These are phyloP conservation scores for Desmophyllum pertusum DNA, from an alignment of 92 coral and sea anemone species.

Conservation along the genomic window DNA sequence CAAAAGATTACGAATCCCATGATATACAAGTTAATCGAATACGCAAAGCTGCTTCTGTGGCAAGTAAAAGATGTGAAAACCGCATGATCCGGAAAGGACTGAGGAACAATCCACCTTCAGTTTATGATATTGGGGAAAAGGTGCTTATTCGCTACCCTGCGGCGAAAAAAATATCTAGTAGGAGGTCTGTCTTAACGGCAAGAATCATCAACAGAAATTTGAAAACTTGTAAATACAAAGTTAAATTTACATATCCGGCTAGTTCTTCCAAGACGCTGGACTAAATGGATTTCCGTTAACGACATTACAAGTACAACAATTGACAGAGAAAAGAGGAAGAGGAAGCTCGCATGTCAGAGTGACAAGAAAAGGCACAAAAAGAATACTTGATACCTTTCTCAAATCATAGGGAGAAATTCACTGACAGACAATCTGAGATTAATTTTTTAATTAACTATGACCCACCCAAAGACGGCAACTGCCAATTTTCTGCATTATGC, in stretches of 20 bases:
- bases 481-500: constrained; percentile 38
- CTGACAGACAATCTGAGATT: too few species aligned
- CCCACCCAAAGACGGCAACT: constrained; percentile 37
- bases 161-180: constrained; percentile 26
- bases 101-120: constrained; percentile 25
- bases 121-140: constrained; percentile 33
- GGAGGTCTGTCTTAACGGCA: constrained; percentile 5
- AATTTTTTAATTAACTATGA: too few species aligned
- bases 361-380: too few species aligned
- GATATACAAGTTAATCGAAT: too few species aligned
- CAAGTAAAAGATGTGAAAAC: too few species aligned
- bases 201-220: too few species aligned
- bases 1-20: too few species aligned
- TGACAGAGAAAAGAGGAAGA: constrained; percentile 16
- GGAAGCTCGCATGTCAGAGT: constrained; percentile 19
- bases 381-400: constrained; percentile 34
- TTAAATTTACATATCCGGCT: constrained; percentile 26
- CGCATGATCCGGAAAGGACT: too few species aligned
- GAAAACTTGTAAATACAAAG: too few species aligned
- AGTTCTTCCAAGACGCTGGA: constrained; percentile 18
- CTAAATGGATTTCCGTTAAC: constrained; percentile 28
- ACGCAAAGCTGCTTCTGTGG: too few species aligned
- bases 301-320: constrained; percentile 14
- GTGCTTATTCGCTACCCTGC: constrained; percentile 29
- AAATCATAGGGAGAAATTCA: constrained; percentile 6